These are phyloP conservation scores for Poeciliopsis occidentalis DNA, from an alignment of 2,113 vertebrate species.

Conservation along the genomic window DNA sequence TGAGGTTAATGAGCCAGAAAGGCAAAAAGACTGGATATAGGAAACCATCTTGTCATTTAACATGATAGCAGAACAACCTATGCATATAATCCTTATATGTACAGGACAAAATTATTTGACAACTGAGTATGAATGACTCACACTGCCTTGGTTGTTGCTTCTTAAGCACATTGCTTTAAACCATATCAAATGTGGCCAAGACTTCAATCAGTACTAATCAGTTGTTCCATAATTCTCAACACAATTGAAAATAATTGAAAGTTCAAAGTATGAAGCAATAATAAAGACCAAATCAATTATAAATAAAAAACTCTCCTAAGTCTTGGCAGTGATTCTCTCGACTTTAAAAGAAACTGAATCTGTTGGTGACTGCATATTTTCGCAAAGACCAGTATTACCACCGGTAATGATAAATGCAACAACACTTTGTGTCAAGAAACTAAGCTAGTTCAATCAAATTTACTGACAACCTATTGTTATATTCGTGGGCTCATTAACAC, in stretches of 20 bases:
- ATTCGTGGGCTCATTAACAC: conserved; percentile 51
- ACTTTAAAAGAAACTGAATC: conserved; percentile 13
- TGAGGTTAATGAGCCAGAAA: background rate
- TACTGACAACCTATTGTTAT: conserved; percentile 35
- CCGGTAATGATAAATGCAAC: conserved; percentile 10
- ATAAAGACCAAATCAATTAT: too few relatives aligned
- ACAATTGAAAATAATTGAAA: too few relatives aligned
- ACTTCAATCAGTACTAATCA: background rate
- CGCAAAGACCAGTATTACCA: background rate
- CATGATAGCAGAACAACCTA: background rate
- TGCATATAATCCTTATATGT: background rate
- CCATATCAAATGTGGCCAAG: conserved; percentile 6
- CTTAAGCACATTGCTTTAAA: conserved; percentile 5
- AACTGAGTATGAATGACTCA: background rate
- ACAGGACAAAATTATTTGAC: background rate
- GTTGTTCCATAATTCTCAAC: too few relatives aligned
- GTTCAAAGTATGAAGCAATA: too few relatives aligned
- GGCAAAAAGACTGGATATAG: background rate
- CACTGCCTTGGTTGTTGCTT: background rate
- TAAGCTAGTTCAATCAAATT: conserved; percentile 35
- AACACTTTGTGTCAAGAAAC: background rate
- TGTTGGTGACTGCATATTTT: background rate
- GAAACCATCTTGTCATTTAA: background rate
- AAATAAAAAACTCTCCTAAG: background rate
- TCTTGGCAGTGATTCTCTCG: background rate